Evolutionary conservation across 37 sponge, comb jelly and placozoan species (phyloP).

Genomic region (Cladorhizidae sp.): DNA sequence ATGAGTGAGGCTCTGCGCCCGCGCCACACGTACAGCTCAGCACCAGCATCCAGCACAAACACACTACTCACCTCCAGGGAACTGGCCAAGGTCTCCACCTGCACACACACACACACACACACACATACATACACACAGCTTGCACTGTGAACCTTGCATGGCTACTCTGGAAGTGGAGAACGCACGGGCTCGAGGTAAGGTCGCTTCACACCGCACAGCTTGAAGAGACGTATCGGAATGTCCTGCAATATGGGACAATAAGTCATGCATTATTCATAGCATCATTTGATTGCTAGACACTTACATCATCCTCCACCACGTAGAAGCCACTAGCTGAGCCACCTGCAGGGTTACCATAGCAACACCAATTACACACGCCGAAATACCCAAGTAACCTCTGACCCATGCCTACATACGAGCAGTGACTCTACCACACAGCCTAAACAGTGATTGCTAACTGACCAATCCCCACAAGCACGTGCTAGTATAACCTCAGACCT

Average conservation of each 20-base stretch:
- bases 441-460: too few relatives aligned
- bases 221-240: slow-evolving; percentile 33
- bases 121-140: not conserved
- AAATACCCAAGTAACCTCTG: too few relatives aligned
- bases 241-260: slow-evolving; percentile 24
- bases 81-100: slow-evolving; percentile 35
- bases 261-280: not conserved
- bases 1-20: slow-evolving; percentile 65
- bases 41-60: slow-evolving; percentile 84
- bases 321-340: slow-evolving; percentile 82
- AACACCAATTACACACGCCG: too few relatives aligned
- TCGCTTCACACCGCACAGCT: slow-evolving; percentile 34
- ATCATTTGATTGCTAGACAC: not conserved
- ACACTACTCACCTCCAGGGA: slow-evolving; percentile 83
- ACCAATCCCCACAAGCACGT: too few relatives aligned
- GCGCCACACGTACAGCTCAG: slow-evolving; percentile 82
- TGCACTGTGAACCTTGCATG: not conserved
- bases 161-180: not conserved
- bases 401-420: not conserved
- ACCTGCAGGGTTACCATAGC: slow-evolving; percentile 26
- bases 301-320: slow-evolving; percentile 66
- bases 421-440: too few relatives aligned
- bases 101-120: not conserved
- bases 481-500: too few relatives aligned
- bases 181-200: slow-evolving; percentile 63